These are phyloP conservation scores for Drosophila gunungcola DNA, from an alignment of 1,140 invertebrate genomes.

Conservation along the genomic window DNA sequence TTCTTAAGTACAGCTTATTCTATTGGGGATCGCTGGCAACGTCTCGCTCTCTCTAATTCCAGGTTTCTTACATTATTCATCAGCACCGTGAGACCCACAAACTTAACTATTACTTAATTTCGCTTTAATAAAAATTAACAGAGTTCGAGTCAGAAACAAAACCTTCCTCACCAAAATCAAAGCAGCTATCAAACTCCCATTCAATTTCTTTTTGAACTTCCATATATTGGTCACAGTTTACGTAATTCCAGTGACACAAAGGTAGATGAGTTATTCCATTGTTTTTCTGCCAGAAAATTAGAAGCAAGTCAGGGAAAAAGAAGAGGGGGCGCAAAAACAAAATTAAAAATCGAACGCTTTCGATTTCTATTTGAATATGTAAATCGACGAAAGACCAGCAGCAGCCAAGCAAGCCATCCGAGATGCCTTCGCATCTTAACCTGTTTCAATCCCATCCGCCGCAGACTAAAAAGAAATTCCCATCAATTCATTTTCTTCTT, in stretches of 20 bases:
- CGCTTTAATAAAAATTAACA: constrained; percentile 55
- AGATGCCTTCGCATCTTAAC: constrained; percentile 11
- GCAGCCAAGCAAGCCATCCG: constrained; percentile 22
- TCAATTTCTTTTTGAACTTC: constrained; percentile 32
- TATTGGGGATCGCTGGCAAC: too few relatives aligned
- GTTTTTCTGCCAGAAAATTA: constrained; percentile 69
- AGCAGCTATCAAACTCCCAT: constrained; percentile 1
- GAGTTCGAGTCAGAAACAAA: constrained; percentile 22
- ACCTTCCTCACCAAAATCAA: constrained; percentile 12
- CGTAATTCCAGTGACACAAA: constrained; percentile 56
- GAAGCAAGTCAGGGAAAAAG: constrained; percentile 43
- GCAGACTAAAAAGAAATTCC: constrained; percentile 72
- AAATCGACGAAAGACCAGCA: constrained; percentile 72
- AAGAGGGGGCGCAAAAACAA: background rate
- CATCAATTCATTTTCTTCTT: constrained; percentile 71
- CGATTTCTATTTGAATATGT: constrained; percentile 82
- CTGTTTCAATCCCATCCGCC: constrained; percentile 5
- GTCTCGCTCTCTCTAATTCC: constrained; percentile 17
- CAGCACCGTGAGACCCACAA: constrained; percentile 45
- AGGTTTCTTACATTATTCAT: constrained; percentile 9
- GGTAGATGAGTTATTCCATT: constrained; percentile 44
- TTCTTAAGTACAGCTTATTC: too few relatives aligned
- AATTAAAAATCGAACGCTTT: constrained; percentile 73
- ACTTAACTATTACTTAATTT: constrained; percentile 68
- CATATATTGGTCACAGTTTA: constrained; percentile 41